These are phyloP conservation scores for Stichopus chloronotus DNA, from an alignment of 35 echinoderm and acorn worm species.

Conservation along the genomic window DNA sequence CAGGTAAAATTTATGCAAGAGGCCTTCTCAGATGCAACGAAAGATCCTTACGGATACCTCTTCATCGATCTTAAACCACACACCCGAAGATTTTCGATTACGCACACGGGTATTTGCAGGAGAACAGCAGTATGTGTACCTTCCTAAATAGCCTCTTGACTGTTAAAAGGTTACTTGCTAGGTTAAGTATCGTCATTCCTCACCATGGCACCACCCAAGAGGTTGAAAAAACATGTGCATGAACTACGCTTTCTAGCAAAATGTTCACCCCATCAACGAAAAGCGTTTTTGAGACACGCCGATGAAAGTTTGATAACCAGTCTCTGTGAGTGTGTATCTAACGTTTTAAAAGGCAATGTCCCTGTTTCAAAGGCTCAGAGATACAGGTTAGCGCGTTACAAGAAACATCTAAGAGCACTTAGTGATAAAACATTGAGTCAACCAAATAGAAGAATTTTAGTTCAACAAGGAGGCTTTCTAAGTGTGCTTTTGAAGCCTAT, in stretches of 20 bases:
- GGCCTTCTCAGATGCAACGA: slow-evolving; percentile 56
- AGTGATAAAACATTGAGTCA: background rate
- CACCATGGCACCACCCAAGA: slow-evolving; percentile 1
- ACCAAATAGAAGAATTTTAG: slow-evolving; percentile 20
- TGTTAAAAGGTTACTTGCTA: background rate
- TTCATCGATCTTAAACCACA: slow-evolving; percentile 54
- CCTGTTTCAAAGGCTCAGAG: background rate
- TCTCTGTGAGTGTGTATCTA: slow-evolving; percentile 17
- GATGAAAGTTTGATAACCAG: background rate
- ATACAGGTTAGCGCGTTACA: slow-evolving; percentile 1
- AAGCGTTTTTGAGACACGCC: slow-evolving; percentile 5
- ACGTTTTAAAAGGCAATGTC: slow-evolving; percentile 33
- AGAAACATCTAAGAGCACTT: slow-evolving; percentile 18
- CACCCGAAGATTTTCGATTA: slow-evolving; percentile 30
- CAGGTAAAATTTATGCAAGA: slow-evolving; percentile 58
- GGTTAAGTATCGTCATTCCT: background rate
- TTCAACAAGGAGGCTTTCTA: slow-evolving; percentile 20
- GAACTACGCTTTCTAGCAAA: slow-evolving; percentile 16
- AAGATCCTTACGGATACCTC: slow-evolving; percentile 57
- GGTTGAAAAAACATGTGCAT: slow-evolving; percentile 11
- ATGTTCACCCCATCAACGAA: slow-evolving; percentile 20
- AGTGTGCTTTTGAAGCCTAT: slow-evolving; percentile 23
- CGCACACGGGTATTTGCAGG: slow-evolving; percentile 54
- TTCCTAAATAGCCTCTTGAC: slow-evolving; percentile 30
- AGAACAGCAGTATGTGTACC: slow-evolving; percentile 32